A percentile compares a stretch with the other conserved stretches of the same genome.
Evolutionary conservation across 2,797 vertebrate species (phyloP).

Genomic region (Falco berigora): DNA sequence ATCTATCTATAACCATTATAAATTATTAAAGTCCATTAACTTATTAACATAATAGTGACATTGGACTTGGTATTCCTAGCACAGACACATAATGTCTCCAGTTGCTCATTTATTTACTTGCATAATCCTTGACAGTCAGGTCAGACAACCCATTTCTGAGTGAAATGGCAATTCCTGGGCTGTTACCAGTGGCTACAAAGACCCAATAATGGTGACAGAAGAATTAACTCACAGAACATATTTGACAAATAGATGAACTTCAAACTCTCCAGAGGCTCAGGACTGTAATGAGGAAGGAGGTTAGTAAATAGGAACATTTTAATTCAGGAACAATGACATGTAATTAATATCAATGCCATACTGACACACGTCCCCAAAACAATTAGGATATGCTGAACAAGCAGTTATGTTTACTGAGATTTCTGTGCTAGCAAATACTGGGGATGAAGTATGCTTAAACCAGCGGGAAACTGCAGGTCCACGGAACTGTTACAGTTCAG

Average conservation of each 20-base stretch:
- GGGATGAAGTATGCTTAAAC: background rate
- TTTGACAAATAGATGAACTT: background rate
- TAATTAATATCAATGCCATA: background rate
- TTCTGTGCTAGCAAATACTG: background rate
- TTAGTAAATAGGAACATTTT: background rate
- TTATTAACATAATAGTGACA: background rate
- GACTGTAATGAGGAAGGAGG: background rate
- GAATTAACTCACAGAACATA: background rate
- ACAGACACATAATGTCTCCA: background rate
- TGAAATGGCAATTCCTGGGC: background rate
- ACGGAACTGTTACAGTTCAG: background rate
- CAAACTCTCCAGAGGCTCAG: background rate
- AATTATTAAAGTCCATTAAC: background rate
- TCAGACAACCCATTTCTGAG: background rate
- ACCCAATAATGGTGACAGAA: background rate
- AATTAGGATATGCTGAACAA: background rate
- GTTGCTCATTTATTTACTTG: background rate
- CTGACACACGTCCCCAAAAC: background rate
- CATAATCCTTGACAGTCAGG: background rate
- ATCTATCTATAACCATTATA: background rate
- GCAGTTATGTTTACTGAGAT: background rate
- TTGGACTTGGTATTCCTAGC: background rate
- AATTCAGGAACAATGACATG: background rate
- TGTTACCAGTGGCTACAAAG: background rate
- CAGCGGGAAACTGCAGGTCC: background rate